These are phyloP conservation scores for Apaloderma vittatum DNA, from an alignment of 2,113 vertebrate species.

Conservation along the genomic window DNA sequence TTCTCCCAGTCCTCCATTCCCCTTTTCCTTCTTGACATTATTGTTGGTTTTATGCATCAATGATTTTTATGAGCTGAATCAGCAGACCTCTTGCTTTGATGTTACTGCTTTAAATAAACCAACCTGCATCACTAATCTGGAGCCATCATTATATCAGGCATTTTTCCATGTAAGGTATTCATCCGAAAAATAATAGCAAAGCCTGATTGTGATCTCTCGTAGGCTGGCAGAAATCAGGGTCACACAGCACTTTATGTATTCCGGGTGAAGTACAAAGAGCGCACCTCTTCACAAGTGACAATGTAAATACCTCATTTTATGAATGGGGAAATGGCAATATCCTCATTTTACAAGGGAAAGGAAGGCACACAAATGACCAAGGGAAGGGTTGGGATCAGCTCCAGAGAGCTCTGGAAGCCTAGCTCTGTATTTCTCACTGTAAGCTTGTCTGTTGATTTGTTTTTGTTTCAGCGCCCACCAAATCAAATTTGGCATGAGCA, in stretches of 20 bases:
- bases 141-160: conserved; percentile 1
- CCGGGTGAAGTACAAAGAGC: not conserved
- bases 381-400: not conserved
- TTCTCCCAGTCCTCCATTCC: not conserved
- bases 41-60: conserved; percentile 55
- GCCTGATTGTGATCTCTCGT: not conserved
- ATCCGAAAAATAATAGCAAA: not conserved
- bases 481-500: conserved; percentile 1
- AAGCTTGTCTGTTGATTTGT: not conserved
- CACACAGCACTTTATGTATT: not conserved
- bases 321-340: not conserved
- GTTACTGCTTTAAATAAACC: conserved; percentile 69
- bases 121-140: conserved; percentile 37
- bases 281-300: not conserved
- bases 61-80: conserved; percentile 64
- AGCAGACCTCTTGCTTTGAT: conserved; percentile 68
- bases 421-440: not conserved
- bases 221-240: not conserved
- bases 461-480: conserved; percentile 33
- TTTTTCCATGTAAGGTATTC: not conserved
- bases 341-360: not conserved
- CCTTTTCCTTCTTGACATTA: conserved; percentile 14
- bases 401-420: not conserved
- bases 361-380: not conserved
- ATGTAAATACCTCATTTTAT: not conserved